Conservation (phyloP, 2,888 invertebrate species). For the Yponomeuta plumbellus region DNA sequence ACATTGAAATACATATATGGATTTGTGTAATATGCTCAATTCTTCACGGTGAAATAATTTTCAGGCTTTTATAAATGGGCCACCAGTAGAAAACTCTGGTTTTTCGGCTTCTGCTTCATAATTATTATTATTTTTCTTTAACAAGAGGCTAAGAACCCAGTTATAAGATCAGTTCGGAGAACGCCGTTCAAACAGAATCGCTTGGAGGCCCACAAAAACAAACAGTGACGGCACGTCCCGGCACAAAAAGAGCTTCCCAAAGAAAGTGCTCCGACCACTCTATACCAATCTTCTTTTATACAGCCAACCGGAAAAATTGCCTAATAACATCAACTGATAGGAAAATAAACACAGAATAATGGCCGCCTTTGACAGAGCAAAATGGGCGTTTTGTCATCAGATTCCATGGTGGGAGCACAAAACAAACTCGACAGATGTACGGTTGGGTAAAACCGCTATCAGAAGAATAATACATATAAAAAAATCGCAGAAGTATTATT, state of each 20-base stretch:
- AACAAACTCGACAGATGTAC: background rate
- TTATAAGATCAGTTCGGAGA: background rate
- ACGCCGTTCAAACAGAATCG: conserved; percentile 3
- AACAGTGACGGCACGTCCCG: conserved; percentile 47
- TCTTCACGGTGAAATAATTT: no score
- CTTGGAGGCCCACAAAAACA: conserved; percentile 58
- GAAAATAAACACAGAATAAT: conserved; percentile 11
- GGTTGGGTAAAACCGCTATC: no score
- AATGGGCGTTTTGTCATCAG: background rate
- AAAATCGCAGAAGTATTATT: no score
- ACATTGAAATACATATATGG: no score
- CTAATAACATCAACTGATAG: conserved; percentile 11
- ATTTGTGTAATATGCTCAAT: no score
- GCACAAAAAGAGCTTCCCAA: conserved; percentile 44
- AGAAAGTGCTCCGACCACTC: conserved; percentile 35
- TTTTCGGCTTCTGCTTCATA: background rate
- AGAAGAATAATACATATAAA: no score
- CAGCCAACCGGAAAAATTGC: conserved; percentile 19
- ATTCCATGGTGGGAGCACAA: background rate
- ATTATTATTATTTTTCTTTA: background rate
- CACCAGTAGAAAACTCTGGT: no score
- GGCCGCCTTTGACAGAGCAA: background rate
- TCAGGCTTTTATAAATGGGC: no score
- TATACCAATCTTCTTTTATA: conserved; percentile 19
- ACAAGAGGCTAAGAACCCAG: no score